Evolutionary conservation across 2,888 invertebrate genomes (phyloP), one percentile per base, ranked within the genome.

Genomic region (Parnassius mnemosyne): DNA sequence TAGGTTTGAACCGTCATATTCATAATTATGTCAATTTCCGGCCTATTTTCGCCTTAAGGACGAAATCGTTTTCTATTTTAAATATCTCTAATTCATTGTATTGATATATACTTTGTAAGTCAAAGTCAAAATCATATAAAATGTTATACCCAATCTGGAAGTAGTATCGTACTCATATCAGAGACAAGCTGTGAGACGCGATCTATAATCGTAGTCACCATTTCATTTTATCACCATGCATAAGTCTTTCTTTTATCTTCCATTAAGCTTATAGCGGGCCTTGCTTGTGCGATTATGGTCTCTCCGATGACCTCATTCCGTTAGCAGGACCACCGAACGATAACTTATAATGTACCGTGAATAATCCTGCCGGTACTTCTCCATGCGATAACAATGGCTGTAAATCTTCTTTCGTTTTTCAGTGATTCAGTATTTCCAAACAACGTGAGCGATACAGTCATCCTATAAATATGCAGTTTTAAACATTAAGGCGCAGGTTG

Each of bases 301-400:
- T 77, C 74, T 76, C 69, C 74, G 75, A 80, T 84, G 84, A 85
- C 79, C 76, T 83, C 85, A 71, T 70, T 55, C 65, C 9, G 13
- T 60, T 59, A 57, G 57, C 59, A 59, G 63, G 61, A 62, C 61
- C 66, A 65, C 55, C 56, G 55, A 54, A 64, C 64, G 57, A 63
- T 62, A 57, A 52, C 59, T 61, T 57, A 66, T 65, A 69, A 69
- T 68, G 59, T 54, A 55, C 66, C 66, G 66, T 71, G 67, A 71
- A 71, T 69, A 68, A 69, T 65, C 59, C 66, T 59, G 42, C 65
- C 61, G 65, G 65, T 64, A 60, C 64, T 57, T 57, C 34, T 62
- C 57, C 57, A 46, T 57, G 50, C 62, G 66, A 67, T 66, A 65
- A 66, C 58, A 60, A 57, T 59, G 54, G 20, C 52, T 59, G 64